These are phyloP conservation scores for Nephrocerus scutellatus DNA, from an alignment of 2,888 invertebrate species.

Conservation along the genomic window DNA sequence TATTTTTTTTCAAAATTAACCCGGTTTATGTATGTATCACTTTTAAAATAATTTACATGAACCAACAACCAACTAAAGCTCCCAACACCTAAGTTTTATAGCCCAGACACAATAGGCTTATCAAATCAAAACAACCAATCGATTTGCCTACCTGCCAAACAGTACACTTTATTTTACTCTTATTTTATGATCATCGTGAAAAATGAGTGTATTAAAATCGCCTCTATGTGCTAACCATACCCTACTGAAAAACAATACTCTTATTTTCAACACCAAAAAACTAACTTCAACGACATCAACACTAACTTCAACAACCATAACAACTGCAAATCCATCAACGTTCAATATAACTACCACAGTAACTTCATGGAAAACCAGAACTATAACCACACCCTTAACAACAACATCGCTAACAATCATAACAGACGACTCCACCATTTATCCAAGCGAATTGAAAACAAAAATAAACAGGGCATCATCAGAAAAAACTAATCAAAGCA, in stretches of 20 bases:
- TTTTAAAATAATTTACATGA: too few species aligned
- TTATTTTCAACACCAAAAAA: not conserved
- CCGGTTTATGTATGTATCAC: too few species aligned
- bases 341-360: not conserved
- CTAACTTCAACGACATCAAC: not conserved
- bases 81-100: constrained; percentile 1
- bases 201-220: too few species aligned
- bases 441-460: too few species aligned
- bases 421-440: too few species aligned
- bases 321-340: constrained; percentile 1
- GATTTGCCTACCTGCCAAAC: not conserved
- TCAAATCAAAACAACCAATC: not conserved
- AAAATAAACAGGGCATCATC: too few species aligned
- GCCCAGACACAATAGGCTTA: not conserved
- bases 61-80: not conserved
- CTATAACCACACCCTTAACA: not conserved
- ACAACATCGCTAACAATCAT: not conserved
- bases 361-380: too few species aligned
- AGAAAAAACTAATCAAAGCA: too few species aligned
- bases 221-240: not conserved
- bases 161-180: not conserved
- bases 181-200: not conserved
- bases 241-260: not conserved
- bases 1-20: too few species aligned
- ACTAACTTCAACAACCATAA: not conserved